Percentiles rank a stretch among this genome's conserved stretches.
Conservation (phyloP, 2,113 vertebrate genomes). For the Typhlomys cinereus region DNA sequence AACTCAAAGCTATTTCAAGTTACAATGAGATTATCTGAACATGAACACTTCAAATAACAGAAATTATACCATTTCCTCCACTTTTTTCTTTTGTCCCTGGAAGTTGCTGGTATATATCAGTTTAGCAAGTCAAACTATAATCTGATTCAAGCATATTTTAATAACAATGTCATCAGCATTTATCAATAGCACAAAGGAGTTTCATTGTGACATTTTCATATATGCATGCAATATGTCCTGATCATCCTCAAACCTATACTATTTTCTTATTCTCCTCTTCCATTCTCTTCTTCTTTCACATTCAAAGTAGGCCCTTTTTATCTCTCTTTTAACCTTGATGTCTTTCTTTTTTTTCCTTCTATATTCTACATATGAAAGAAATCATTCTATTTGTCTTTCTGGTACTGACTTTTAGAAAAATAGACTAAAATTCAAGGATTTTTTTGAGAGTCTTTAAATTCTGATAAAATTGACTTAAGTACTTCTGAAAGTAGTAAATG, state of each 20-base stretch:
- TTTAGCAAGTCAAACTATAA: background rate
- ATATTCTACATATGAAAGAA: background rate
- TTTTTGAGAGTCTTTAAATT: background rate
- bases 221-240: background rate
- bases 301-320: too few relatives aligned
- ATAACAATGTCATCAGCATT: background rate
- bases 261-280: background rate
- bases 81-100: background rate
- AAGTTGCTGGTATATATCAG: background rate
- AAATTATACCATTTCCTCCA: background rate
- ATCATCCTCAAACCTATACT: background rate
- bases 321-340: background rate
- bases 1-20: background rate
- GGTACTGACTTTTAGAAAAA: background rate
- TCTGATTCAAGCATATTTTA: constrained; percentile 12
- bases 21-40: background rate
- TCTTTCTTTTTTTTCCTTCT: background rate
- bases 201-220: background rate
- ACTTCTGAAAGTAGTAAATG: constrained; percentile 21
- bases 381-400: background rate
- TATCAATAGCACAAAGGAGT: background rate
- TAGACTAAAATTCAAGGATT: background rate
- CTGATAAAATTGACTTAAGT: background rate
- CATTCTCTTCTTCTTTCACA: background rate
- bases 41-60: background rate